Percentiles rank a stretch among this genome's conserved stretches.
Evolutionary conservation across 2,797 vertebrate genomes (phyloP).

Genomic region (Channallabes apus): DNA sequence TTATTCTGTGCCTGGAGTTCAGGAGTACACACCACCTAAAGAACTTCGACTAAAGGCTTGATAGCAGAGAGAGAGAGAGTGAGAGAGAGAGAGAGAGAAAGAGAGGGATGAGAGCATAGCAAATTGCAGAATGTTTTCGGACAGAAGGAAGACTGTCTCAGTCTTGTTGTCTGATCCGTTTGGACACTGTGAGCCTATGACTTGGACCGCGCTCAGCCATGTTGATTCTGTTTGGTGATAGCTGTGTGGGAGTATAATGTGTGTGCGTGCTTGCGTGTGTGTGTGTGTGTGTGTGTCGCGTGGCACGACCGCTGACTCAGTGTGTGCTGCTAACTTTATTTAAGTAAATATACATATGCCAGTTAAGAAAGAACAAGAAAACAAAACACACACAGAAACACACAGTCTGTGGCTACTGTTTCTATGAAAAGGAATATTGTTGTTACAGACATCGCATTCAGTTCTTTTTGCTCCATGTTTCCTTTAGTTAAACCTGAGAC

Average conservation of each 20-base stretch:
- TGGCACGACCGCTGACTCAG: conserved; percentile 10
- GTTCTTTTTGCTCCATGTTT: background rate
- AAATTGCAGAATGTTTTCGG: conserved; percentile 36
- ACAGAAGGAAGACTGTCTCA: conserved; percentile 40
- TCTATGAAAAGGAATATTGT: background rate
- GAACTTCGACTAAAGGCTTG: background rate
- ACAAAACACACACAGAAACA: conserved; percentile 12
- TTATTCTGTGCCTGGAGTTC: conserved; percentile 66
- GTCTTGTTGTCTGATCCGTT: background rate
- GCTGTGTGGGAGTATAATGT: conserved; percentile 28
- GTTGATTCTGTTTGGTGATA: conserved; percentile 55
- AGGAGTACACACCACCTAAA: conserved; percentile 42
- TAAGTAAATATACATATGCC: conserved; percentile 41
- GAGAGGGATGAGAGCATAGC: conserved; percentile 19
- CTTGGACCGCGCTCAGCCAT: conserved; percentile 63
- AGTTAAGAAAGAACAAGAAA: background rate
- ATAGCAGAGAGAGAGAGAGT: background rate
- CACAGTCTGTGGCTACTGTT: background rate
- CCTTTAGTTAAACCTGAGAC: background rate
- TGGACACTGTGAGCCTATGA: conserved; percentile 51
- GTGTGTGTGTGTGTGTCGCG: background rate
- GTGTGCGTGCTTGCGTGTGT: background rate
- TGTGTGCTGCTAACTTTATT: conserved; percentile 47
- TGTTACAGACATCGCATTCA: background rate
- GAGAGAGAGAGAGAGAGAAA: background rate